phyloP scores from a whole-genome alignment of 2,113 vertebrate species.

The Rhegmatorhina hoffmannsi region DNA sequence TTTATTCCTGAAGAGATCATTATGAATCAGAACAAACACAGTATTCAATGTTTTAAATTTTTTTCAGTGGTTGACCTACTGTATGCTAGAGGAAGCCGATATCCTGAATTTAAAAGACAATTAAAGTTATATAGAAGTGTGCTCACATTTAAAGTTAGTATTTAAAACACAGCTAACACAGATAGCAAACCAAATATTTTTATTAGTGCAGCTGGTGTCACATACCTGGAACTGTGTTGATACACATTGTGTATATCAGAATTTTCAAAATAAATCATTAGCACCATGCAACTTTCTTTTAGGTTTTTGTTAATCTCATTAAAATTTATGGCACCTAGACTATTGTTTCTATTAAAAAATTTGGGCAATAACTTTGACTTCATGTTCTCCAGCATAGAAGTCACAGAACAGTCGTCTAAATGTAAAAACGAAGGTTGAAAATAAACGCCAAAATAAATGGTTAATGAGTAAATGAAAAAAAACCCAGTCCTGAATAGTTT shows the following conservation, averaged over 20 bases:
- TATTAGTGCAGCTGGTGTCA: not conserved
- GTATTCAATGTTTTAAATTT: not conserved
- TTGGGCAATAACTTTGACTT: not conserved
- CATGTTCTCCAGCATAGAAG: not conserved
- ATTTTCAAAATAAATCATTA: not conserved
- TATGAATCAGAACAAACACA: not conserved
- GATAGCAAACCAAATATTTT: not conserved
- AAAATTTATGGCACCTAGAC: not conserved
- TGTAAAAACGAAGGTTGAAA: not conserved
- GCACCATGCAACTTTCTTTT: not conserved
- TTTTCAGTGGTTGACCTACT: not conserved
- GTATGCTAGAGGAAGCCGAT: not conserved
- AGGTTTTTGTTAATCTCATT: not conserved
- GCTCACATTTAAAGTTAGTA: not conserved
- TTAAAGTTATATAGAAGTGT: not conserved
- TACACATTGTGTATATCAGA: not conserved
- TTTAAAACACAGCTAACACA: not conserved
- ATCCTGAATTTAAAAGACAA: not conserved
- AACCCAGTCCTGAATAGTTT: not conserved
- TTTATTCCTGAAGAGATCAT: not conserved
- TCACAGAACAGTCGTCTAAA: not conserved
- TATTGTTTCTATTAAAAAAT: not conserved
- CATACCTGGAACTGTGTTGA: not conserved
- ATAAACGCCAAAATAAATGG: not conserved
- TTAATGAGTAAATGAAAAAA: slow-evolving; percentile 9